A percentile compares a stretch with the other conserved stretches of the same genome.
phyloP scores from a whole-genome alignment of 37 sponge, comb jelly and placozoan genomes.

The Spongilla lacustris region DNA sequence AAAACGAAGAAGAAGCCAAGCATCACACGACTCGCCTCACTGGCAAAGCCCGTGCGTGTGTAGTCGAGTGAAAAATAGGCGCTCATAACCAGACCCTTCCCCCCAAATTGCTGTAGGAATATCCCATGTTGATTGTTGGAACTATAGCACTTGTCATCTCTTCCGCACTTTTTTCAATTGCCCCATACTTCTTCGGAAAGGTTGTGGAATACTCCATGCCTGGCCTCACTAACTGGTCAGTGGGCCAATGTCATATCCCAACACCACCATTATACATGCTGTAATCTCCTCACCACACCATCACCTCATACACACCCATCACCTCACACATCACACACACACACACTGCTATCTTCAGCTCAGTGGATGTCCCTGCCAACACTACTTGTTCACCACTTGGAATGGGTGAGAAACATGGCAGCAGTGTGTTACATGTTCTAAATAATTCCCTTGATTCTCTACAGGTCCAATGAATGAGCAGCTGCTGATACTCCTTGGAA shows the following conservation, averaged over 20 bases:
- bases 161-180: slow-evolving; percentile 35
- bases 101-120: slow-evolving; percentile 57
- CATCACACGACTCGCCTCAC: slow-evolving; percentile 43
- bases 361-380: not conserved
- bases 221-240: slow-evolving; percentile 36
- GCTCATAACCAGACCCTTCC: not conserved
- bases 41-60: slow-evolving; percentile 64
- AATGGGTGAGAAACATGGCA: not conserved
- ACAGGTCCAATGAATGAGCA: slow-evolving; percentile 58
- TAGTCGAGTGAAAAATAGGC: not conserved
- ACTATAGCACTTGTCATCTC: slow-evolving; percentile 49
- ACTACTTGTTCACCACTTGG: not conserved
- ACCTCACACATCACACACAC: no score
- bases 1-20: slow-evolving; percentile 34
- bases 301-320: no score
- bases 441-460: not conserved
- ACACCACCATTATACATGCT: no score
- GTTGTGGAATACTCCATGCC: slow-evolving; percentile 71
- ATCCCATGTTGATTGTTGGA: slow-evolving; percentile 56
- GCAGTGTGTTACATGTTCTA: not conserved
- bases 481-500: slow-evolving; percentile 57
- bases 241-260: no score
- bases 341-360: no score
- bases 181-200: slow-evolving; percentile 78
- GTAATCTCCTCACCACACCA: no score